A percentile compares a stretch with the other conserved stretches of the same genome.
phyloP scores from a whole-genome alignment of 2,797 vertebrate genomes.

The Heterohyrax brucei region DNA sequence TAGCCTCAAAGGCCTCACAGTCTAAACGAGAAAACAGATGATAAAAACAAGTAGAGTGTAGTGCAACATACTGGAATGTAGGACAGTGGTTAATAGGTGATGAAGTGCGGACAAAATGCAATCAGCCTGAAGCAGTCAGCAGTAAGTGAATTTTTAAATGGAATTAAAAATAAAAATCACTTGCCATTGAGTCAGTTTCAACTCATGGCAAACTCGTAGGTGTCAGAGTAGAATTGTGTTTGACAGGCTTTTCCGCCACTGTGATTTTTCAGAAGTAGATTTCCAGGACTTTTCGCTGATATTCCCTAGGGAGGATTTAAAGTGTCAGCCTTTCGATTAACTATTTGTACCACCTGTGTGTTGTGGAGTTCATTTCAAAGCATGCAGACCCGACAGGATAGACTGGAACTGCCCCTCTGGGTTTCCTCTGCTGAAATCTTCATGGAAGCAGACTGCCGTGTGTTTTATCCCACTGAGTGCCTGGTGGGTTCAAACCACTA shows the following conservation, averaged over 20 bases:
- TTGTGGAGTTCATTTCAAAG: not conserved
- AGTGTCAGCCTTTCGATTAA: not conserved
- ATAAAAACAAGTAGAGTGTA: not conserved
- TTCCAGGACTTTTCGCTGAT: not conserved
- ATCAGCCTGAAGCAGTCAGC: not conserved
- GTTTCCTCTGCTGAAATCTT: not conserved
- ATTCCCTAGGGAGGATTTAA: not conserved
- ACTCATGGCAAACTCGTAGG: not conserved
- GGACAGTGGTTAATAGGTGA: not conserved
- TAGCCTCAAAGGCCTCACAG: not conserved
- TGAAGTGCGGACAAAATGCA: not conserved
- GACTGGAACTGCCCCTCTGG: not conserved
- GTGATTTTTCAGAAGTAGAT: not conserved
- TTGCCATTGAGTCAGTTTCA: not conserved
- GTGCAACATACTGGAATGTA: not conserved
- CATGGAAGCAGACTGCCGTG: not conserved
- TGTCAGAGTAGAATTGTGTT: not conserved
- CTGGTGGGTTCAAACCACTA: not conserved
- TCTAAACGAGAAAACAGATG: not conserved
- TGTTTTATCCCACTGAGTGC: not conserved
- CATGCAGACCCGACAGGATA: not conserved
- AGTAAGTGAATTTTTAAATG: conserved; percentile 11
- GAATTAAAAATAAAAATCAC: not conserved
- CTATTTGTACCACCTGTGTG: not conserved
- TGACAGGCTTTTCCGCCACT: not conserved